Evolutionary conservation across 2,888 invertebrate genomes (phyloP).

Genomic region (Eristalinus sepulchralis): DNA sequence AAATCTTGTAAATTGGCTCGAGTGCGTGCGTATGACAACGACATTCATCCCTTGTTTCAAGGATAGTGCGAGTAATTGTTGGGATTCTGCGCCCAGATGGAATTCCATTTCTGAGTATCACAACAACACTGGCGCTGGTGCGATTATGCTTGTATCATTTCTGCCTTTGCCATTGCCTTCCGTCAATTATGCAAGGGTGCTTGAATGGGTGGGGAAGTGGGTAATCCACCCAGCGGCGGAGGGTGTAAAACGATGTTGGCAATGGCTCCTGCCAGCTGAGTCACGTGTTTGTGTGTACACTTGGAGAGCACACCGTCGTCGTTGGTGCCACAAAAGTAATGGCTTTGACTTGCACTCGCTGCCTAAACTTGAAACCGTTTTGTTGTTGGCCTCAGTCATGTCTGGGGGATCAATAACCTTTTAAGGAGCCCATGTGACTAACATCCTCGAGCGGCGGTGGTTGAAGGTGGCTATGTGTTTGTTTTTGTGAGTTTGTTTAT

Average conservation of each 20-base stretch:
- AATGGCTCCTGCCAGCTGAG: slow-evolving; percentile 57
- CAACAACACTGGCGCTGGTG: slow-evolving; percentile 38
- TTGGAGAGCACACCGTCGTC: slow-evolving; percentile 9
- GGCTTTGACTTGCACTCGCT: slow-evolving; percentile 22
- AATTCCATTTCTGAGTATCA: slow-evolving; percentile 45
- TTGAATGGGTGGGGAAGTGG: neutral
- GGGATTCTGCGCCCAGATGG: slow-evolving; percentile 59
- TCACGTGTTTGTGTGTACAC: slow-evolving; percentile 45
- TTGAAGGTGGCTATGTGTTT: slow-evolving; percentile 10
- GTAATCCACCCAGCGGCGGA: slow-evolving; percentile 17
- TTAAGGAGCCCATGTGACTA: slow-evolving; percentile 57
- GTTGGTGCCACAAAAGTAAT: slow-evolving; percentile 25
- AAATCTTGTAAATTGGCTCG: slow-evolving; percentile 45
- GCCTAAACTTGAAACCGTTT: slow-evolving; percentile 40
- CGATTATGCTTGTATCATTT: slow-evolving; percentile 51
- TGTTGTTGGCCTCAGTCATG: slow-evolving; percentile 61
- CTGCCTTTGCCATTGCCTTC: slow-evolving; percentile 19
- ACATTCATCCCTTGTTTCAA: slow-evolving; percentile 23
- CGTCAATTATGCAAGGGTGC: slow-evolving; percentile 44
- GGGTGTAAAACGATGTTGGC: slow-evolving; percentile 57
- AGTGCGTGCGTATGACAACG: slow-evolving; percentile 37
- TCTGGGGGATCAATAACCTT: slow-evolving; percentile 67
- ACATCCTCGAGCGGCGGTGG: slow-evolving; percentile 13
- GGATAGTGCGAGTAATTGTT: slow-evolving; percentile 22
- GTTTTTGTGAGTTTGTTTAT: slow-evolving; percentile 34